phyloP scores from a whole-genome alignment of 2,888 invertebrate genomes.

The Auanema sp. region DNA sequence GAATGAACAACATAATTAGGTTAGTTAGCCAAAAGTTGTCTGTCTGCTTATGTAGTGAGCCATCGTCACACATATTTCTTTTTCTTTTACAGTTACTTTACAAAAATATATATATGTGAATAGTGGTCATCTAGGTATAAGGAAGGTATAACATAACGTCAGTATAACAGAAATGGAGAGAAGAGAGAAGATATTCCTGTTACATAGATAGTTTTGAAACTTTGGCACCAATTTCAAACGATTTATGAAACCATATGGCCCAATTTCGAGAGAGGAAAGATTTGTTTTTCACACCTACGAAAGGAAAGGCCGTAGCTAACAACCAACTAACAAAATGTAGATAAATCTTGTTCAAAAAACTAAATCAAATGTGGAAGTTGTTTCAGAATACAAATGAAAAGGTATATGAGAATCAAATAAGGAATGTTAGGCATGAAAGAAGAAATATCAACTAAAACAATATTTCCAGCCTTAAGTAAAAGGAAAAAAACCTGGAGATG shows the following conservation, averaged over 20 bases:
- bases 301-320: too few species aligned
- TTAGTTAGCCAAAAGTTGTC: background rate
- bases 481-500: too few species aligned
- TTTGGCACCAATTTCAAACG: too few species aligned
- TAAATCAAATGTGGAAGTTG: background rate
- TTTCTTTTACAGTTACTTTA: background rate
- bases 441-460: too few species aligned
- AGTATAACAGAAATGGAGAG: background rate
- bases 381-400: background rate
- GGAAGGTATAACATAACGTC: background rate
- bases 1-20: background rate
- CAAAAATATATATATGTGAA: background rate
- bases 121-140: background rate
- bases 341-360: background rate
- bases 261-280: too few species aligned
- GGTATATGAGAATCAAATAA: background rate
- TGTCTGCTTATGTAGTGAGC: background rate
- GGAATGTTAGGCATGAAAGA: background rate
- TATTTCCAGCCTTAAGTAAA: background rate
- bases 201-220: too few species aligned
- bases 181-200: too few species aligned
- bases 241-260: too few species aligned
- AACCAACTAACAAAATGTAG: too few species aligned
- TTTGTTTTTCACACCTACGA: too few species aligned
- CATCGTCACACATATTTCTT: background rate